phyloP scores from a whole-genome alignment of 2,797 vertebrate species.

The Melopsittacus undulatus region DNA sequence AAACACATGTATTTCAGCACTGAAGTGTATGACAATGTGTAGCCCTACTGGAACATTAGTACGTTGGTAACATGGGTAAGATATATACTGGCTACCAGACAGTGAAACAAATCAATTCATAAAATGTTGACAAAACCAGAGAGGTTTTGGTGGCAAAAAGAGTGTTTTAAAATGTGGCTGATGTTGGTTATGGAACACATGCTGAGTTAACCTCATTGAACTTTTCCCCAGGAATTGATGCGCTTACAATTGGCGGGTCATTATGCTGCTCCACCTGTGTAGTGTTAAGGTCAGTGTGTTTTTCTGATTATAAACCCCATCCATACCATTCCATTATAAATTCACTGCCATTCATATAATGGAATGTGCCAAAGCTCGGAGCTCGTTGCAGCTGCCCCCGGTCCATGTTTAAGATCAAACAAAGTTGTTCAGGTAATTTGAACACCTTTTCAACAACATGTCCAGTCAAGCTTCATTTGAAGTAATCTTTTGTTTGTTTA shows the following conservation, averaged over 20 bases:
- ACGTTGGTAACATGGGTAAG: not conserved
- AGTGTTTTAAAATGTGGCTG: constrained; percentile 62
- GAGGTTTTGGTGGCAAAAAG: not conserved
- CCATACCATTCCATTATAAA: constrained; percentile 84
- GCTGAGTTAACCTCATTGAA: constrained; percentile 90
- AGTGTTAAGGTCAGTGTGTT: constrained; percentile 99
- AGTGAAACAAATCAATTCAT: not conserved
- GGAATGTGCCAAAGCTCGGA: constrained; percentile 77
- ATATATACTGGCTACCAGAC: not conserved
- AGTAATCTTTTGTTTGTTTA: constrained; percentile 2
- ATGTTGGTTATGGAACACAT: constrained; percentile 70
- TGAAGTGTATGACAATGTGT: not conserved
- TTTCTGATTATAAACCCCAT: constrained; percentile 83
- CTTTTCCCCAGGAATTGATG: constrained; percentile 95
- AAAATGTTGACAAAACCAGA: not conserved
- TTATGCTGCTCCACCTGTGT: constrained; percentile 99
- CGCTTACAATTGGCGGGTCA: constrained; percentile 93
- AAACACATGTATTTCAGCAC: not conserved
- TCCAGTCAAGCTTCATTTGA: constrained; percentile 1
- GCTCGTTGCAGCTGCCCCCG: constrained; percentile 46
- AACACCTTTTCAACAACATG: not conserved
- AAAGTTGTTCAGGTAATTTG: constrained; percentile 49
- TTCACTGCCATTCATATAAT: constrained; percentile 81
- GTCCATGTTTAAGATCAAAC: constrained; percentile 41
- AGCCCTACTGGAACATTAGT: not conserved